These are phyloP conservation scores for Smutsia gigantea DNA, from an alignment of 2,797 vertebrate genomes.

Conservation along the genomic window DNA sequence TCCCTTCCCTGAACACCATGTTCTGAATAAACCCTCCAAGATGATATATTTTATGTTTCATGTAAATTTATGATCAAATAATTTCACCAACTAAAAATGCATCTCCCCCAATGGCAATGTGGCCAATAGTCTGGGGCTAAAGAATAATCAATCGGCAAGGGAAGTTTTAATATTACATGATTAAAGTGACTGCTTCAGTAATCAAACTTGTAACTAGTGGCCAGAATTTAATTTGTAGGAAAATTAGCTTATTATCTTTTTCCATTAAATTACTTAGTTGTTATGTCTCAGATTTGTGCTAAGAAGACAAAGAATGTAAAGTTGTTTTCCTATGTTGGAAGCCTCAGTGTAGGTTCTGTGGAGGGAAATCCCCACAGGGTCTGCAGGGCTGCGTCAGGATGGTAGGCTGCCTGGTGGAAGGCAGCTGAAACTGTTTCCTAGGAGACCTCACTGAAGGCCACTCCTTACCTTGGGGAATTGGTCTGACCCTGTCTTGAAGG, in stretches of 20 bases:
- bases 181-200: constrained; percentile 2
- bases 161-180: background rate
- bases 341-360: background rate
- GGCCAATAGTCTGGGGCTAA: background rate
- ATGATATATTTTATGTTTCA: constrained; percentile 24
- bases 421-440: background rate
- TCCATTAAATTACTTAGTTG: background rate
- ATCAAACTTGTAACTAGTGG: constrained; percentile 11
- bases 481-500: background rate
- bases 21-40: background rate
- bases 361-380: background rate
- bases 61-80: constrained; percentile 54
- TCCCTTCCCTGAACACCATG: background rate
- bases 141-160: background rate
- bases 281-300: constrained; percentile 32
- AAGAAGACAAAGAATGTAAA: background rate
- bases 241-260: background rate
- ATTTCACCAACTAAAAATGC: constrained; percentile 51
- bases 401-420: background rate
- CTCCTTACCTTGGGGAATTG: background rate
- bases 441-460: background rate
- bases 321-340: background rate
- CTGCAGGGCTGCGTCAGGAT: background rate
- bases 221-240: constrained; percentile 23
- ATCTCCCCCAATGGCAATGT: background rate